Conservation (phyloP, 35 echinoderm and acorn worm species). For the Heliocidaris erythrogramma region DNA sequence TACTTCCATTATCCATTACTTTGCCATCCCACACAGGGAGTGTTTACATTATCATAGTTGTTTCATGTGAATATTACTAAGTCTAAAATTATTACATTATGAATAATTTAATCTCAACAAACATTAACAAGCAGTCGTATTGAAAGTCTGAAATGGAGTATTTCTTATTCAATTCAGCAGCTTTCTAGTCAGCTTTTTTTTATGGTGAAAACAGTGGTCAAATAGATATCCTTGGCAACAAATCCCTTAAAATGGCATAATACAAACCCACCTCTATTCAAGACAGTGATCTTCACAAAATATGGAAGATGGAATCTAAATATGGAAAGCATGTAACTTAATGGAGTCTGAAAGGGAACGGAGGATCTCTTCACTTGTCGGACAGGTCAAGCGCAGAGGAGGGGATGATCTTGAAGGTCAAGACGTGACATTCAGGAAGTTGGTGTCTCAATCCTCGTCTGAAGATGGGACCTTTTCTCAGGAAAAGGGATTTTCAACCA, state of each 20-base stretch:
- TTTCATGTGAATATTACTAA: too few species aligned
- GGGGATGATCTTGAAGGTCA: background rate
- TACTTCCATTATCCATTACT: background rate
- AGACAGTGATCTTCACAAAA: background rate
- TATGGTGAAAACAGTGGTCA: background rate
- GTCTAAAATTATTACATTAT: too few species aligned
- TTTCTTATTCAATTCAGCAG: too few species aligned
- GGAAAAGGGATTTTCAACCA: background rate
- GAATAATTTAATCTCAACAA: too few species aligned
- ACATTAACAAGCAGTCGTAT: too few species aligned
- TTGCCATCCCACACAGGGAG: background rate
- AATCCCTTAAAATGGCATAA: background rate
- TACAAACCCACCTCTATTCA: background rate
- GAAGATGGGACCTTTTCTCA: background rate
- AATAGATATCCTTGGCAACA: background rate
- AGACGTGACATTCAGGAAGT: background rate
- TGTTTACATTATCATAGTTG: background rate
- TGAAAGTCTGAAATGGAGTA: too few species aligned
- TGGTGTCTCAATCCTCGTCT: background rate
- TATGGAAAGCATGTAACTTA: background rate
- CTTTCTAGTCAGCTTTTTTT: too few species aligned
- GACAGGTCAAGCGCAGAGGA: background rate
- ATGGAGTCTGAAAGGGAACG: background rate
- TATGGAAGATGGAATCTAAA: background rate
- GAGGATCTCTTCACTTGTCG: background rate